phyloP scores from a whole-genome alignment of 2,113 vertebrate species.

The Lepisosteus oculatus region DNA sequence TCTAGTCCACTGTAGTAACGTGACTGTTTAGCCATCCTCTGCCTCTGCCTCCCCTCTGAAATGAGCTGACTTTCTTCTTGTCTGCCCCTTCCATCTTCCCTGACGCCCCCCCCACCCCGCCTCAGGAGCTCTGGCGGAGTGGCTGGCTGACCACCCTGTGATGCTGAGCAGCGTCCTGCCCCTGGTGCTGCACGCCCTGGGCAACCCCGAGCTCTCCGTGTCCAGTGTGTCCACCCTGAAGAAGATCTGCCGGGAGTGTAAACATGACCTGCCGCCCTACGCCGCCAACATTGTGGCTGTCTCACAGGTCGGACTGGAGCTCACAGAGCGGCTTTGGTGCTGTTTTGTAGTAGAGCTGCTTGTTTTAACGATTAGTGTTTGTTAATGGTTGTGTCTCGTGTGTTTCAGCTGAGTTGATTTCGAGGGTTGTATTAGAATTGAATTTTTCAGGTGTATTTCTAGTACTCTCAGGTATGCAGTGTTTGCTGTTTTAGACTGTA shows the following conservation, averaged over 20 bases:
- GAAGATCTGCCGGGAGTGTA: constrained; percentile 98
- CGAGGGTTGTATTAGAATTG: no score
- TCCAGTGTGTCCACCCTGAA: constrained; percentile 97
- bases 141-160: constrained; percentile 96
- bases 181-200: constrained; percentile 90
- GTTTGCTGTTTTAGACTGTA: no score
- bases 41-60: not conserved
- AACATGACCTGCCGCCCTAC: constrained; percentile 91
- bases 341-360: not conserved
- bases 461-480: no score
- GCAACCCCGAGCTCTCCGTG: constrained; percentile 95
- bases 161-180: constrained; percentile 97
- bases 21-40: constrained; percentile 68
- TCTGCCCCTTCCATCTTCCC: not conserved
- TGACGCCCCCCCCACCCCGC: not conserved
- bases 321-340: not conserved
- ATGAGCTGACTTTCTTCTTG: not conserved
- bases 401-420: no score
- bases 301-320: constrained; percentile 77
- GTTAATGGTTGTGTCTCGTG: no score
- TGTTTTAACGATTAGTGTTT: not conserved
- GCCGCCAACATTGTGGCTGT: constrained; percentile 96
- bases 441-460: no score
- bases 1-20: constrained; percentile 63
- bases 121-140: constrained; percentile 90